These are phyloP conservation scores for Apamea crenata DNA, from an alignment of 2,888 invertebrate genomes.

Conservation along the genomic window DNA sequence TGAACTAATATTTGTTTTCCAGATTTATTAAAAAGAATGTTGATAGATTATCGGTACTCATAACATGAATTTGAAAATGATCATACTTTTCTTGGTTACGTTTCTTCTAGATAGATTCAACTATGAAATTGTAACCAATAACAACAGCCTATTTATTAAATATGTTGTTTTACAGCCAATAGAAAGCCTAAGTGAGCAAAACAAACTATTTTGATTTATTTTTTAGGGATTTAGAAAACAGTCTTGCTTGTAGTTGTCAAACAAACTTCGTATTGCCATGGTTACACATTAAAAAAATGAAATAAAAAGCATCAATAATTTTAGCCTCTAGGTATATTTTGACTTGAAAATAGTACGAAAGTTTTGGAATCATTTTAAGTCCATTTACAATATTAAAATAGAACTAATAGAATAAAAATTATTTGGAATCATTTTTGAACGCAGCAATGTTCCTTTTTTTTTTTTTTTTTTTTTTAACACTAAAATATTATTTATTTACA, in stretches of 20 bases:
- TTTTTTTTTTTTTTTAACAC: no score
- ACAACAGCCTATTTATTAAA: accelerated
- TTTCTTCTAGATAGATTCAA: not conserved
- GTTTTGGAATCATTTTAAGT: not conserved
- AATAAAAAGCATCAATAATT: not conserved
- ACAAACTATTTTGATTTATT: not conserved
- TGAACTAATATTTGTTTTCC: conserved; percentile 43
- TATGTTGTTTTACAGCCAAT: conserved; percentile 32
- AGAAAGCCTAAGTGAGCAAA: not conserved
- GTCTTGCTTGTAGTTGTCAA: conserved; percentile 48
- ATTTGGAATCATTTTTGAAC: not conserved
- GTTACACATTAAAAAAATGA: conserved; percentile 57
- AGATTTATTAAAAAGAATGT: conserved; percentile 8
- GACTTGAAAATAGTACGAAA: not conserved
- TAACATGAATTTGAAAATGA: conserved; percentile 66
- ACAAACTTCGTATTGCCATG: conserved; percentile 74
- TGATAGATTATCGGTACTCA: conserved; percentile 54
- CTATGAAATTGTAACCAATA: conserved; percentile 34
- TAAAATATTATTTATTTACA: no score
- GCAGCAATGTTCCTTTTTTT: not conserved
- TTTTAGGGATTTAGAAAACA: conserved; percentile 10
- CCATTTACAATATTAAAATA: not conserved
- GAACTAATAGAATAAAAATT: not conserved
- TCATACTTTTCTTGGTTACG: conserved; percentile 30
- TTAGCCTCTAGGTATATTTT: not conserved